A percentile compares a stretch with the other conserved stretches of the same genome.
phyloP scores from a whole-genome alignment of 2,888 invertebrate species.

The Stenodera caucasica region DNA sequence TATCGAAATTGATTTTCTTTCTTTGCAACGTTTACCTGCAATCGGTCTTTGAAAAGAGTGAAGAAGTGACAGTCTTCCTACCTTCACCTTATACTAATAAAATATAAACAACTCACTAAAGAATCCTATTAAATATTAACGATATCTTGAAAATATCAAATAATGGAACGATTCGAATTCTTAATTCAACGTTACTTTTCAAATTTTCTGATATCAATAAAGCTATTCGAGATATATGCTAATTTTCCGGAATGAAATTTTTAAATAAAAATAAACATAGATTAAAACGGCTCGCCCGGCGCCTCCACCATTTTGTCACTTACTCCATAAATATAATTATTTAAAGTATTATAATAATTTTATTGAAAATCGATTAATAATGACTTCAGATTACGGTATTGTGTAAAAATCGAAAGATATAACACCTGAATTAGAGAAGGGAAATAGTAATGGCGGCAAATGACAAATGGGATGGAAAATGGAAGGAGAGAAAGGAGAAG shows the following conservation, averaged over 20 bases:
- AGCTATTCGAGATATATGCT: too few species aligned
- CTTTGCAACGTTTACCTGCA: slow-evolving; percentile 16
- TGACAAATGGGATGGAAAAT: slow-evolving; percentile 1
- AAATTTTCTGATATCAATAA: too few species aligned
- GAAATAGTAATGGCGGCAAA: neutral
- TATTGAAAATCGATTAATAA: neutral
- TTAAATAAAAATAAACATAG: too few species aligned
- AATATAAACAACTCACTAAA: slow-evolving; percentile 12
- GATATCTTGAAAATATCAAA: neutral
- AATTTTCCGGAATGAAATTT: too few species aligned
- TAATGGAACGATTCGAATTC: neutral
- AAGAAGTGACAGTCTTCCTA: neutral
- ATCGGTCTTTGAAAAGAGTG: neutral
- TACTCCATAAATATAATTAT: neutral
- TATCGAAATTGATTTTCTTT: slow-evolving; percentile 35
- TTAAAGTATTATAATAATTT: neutral
- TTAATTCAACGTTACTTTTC: too few species aligned
- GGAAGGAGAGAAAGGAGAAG: neutral
- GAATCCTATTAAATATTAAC: slow-evolving; percentile 16
- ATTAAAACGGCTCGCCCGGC: slow-evolving; percentile 5
- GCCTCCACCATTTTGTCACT: slow-evolving; percentile 6
- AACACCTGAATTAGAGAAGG: neutral
- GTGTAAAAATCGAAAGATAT: neutral
- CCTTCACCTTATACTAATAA: neutral
- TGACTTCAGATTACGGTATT: neutral